Base-by-base conservation (phyloP, 2,888 invertebrate genomes). In the Lasioglossum villosulum region DNA sequence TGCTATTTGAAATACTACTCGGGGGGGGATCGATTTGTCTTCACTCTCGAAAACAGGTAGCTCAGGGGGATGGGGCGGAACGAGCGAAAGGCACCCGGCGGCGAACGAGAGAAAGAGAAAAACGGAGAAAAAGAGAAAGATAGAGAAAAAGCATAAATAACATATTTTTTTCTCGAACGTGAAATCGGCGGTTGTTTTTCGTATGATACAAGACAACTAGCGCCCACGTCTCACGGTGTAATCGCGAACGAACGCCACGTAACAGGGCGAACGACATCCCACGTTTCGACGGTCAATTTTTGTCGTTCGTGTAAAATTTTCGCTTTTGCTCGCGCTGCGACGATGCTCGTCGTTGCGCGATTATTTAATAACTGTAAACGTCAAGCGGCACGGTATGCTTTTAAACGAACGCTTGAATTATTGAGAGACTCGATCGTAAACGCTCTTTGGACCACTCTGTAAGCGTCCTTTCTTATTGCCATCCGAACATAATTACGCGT, bases 161-260 rank as follows among this genome's bases (percentile, higher is more conserved):
- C 83, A 70, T 59, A 42, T 83, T 78, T 48, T 70, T 74, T 56
- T 78, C 23, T 48, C 82, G 82, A 75, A 37, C 74, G 73, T 59
- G 30, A 73, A 68, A 66, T 80, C 79, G 75, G 39, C 80, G 74
- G 72, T 73, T 82, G 75, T 71, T 82, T 83, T 83, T 82, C 80
- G 83, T 70, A 87, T 88, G 87, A 93, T 93, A 93, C 93, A 93
- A 93, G 93, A 93, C 93, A 93, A 93, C 93, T 93, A 93, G 93
- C 90, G 93, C 93, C 92, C 93, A 92, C 92, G 92, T 92, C 93
- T 92, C 92, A 93, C 91, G 92, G 92, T 39, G 27, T 75, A 63
- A 71, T 70, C 56, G 45, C 75, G 70, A 77, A 63, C 77, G 34
- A 34, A 70, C 68, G 45, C 42, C 59, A 56, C 56, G 23, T 27